phyloP scores from a whole-genome alignment of 2,888 invertebrate species.

The Erebia aethiops region DNA sequence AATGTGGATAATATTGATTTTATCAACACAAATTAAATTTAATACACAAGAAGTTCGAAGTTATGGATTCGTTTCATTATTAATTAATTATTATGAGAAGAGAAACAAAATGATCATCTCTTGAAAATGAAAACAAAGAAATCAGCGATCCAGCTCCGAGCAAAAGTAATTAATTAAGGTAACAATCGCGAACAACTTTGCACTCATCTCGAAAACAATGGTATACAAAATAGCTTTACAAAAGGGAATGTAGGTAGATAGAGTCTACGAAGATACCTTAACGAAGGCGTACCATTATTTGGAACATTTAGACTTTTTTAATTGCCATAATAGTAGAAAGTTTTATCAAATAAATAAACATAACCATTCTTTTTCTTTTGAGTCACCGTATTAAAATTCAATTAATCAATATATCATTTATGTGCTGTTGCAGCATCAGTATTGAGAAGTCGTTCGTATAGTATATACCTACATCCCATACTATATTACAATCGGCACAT shows the following conservation, averaged over 20 bases:
- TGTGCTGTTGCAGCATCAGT: no score
- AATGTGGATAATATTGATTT: neutral
- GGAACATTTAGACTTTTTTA: neutral
- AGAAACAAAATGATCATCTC: conserved; percentile 46
- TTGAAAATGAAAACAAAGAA: conserved; percentile 49
- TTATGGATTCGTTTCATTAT: conserved; percentile 3
- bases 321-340: no score
- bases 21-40: neutral
- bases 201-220: conserved; percentile 51
- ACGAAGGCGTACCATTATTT: conserved; percentile 1
- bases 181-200: conserved; percentile 52
- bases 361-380: no score
- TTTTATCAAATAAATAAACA: no score
- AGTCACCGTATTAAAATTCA: no score
- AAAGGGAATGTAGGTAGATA: conserved; percentile 47
- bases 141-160: conserved; percentile 54
- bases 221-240: conserved; percentile 35
- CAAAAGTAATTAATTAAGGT: conserved; percentile 56
- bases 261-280: neutral
- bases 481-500: no score
- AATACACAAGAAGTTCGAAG: conserved; percentile 57
- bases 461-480: no score
- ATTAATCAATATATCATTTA: no score
- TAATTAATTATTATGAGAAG: conserved; percentile 36
- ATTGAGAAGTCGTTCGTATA: no score